Conservation (phyloP, 2,113 vertebrate genomes). For the Myotis davidii region DNA sequence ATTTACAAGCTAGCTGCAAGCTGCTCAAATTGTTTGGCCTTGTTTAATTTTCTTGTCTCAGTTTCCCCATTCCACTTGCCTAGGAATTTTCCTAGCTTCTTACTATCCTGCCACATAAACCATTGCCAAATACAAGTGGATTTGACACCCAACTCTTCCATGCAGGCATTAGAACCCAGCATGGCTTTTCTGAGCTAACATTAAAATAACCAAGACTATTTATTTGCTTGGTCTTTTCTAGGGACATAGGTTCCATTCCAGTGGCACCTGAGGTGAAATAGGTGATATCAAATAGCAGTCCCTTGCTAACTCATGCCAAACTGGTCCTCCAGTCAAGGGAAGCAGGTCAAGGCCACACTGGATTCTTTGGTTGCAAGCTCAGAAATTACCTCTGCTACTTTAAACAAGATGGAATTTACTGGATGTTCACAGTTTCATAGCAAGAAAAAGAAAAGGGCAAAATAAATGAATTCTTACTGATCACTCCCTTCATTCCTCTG, state of each 20-base stretch:
- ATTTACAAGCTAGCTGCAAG: background rate
- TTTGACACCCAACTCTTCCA: background rate
- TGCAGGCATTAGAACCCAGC: background rate
- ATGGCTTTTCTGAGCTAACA: background rate
- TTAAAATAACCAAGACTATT: background rate
- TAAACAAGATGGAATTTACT: background rate
- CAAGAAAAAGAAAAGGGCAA: background rate
- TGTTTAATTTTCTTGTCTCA: background rate
- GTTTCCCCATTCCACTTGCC: background rate
- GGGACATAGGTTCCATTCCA: background rate
- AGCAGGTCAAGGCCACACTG: background rate
- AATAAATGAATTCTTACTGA: background rate
- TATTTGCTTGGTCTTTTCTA: background rate
- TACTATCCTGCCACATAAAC: background rate
- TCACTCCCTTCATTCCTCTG: background rate
- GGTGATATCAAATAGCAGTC: background rate
- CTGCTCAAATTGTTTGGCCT: background rate
- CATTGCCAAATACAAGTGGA: background rate
- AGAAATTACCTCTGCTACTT: background rate
- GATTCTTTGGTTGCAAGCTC: background rate
- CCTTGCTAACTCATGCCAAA: background rate
- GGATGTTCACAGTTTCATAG: background rate
- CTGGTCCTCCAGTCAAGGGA: background rate
- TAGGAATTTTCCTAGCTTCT: background rate
- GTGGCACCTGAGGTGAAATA: background rate